Conservation (phyloP, 2,113 vertebrate species). For the Petrocephalus zakoni region DNA sequence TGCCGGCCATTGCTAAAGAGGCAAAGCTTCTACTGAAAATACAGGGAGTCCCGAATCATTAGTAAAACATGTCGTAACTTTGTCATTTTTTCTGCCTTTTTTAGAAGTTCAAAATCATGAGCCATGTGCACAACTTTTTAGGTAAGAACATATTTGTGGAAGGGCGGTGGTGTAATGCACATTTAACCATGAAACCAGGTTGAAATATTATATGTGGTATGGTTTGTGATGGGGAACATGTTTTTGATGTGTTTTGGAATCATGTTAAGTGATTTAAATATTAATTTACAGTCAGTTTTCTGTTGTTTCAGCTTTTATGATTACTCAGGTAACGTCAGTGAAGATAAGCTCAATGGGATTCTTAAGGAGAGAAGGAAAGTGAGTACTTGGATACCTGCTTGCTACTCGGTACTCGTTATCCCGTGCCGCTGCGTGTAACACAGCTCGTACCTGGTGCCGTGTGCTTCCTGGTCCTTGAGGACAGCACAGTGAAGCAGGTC, state of each 20-base stretch:
- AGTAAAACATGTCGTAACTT: not conserved
- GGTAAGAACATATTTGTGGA: slow-evolving; percentile 67
- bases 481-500: not conserved
- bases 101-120: slow-evolving; percentile 97
- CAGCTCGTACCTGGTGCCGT: not conserved
- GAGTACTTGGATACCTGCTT: slow-evolving; percentile 43
- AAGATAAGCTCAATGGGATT: slow-evolving; percentile 89
- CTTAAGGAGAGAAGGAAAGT: slow-evolving; percentile 97
- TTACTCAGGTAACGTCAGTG: slow-evolving; percentile 88
- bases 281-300: not conserved
- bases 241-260: not conserved
- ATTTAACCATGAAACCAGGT: not conserved
- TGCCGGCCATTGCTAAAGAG: not conserved
- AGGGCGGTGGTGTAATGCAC: not conserved
- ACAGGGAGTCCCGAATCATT: not conserved
- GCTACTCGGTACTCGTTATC: not conserved
- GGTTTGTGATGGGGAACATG: not conserved
- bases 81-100: slow-evolving; percentile 21
- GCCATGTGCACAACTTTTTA: slow-evolving; percentile 95
- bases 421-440: not conserved
- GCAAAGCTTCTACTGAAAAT: not conserved
- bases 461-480: not conserved
- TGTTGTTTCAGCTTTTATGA: slow-evolving; percentile 84
- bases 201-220: not conserved
- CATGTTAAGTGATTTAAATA: not conserved